Evolutionary conservation across 2,113 vertebrate species (phyloP).

Genomic region (crab-eating macaque (Macaca fascicularis)): DNA sequence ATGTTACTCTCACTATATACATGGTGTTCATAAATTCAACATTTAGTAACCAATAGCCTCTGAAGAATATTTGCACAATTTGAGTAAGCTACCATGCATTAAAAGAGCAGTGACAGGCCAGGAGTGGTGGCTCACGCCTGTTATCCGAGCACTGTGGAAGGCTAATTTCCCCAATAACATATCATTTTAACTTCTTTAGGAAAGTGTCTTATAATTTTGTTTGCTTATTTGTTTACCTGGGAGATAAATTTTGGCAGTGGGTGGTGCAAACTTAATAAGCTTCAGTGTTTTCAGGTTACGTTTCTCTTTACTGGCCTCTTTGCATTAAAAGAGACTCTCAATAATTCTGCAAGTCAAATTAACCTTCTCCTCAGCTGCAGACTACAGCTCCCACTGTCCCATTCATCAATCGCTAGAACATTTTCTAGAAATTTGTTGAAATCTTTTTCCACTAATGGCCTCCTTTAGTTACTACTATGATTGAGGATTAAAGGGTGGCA

Average conservation of each 20-base stretch:
- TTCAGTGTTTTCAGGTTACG: not conserved
- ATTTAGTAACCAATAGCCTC: not conserved
- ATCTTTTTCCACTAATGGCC: not conserved
- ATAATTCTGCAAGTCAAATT: not conserved
- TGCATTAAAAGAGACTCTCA: not conserved
- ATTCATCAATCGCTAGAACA: not conserved
- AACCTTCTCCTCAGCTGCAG: not conserved
- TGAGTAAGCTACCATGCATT: not conserved
- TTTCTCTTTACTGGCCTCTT: not conserved
- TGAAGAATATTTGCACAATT: not conserved
- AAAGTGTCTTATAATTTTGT: not conserved
- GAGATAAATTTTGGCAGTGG: not conserved
- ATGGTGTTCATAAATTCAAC: not conserved
- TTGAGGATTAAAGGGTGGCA: not conserved
- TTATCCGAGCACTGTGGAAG: too few species aligned
- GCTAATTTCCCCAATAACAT: not conserved
- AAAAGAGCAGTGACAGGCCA: not conserved
- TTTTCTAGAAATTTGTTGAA: not conserved
- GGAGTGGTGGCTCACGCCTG: too few species aligned
- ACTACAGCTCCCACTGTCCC: not conserved
- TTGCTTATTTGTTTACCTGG: not conserved
- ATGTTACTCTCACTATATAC: not conserved
- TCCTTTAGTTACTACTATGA: slow-evolving; percentile 2
- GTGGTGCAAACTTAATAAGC: not conserved
- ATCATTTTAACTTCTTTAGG: not conserved